A percentile compares a stretch with the other conserved stretches of the same genome.
Evolutionary conservation across 2,797 vertebrate species (phyloP).

Genomic region (Sebastes wilsoni): DNA sequence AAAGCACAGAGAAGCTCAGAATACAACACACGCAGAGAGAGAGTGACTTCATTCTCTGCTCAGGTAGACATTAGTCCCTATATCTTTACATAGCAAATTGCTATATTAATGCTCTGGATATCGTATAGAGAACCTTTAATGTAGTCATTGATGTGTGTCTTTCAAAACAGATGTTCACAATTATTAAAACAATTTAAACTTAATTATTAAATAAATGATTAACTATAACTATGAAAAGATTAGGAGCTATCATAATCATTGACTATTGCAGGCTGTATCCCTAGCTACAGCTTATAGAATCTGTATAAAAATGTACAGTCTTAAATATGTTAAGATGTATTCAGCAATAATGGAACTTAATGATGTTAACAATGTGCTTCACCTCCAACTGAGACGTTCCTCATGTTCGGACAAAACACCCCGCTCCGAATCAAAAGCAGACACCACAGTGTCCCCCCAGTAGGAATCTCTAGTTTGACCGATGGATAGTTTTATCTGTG

Average conservation of each 20-base stretch:
- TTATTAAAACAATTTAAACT: background rate
- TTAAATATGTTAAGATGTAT: background rate
- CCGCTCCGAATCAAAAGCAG: background rate
- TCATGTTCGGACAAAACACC: background rate
- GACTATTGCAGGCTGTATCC: background rate
- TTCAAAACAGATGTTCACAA: constrained; percentile 14
- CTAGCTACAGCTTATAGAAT: no score
- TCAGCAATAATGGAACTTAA: background rate
- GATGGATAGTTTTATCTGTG: constrained; percentile 66
- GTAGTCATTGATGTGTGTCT: background rate
- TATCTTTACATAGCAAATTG: no score
- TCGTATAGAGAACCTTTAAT: background rate
- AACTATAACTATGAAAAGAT: background rate
- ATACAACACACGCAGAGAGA: no score
- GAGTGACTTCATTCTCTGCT: no score
- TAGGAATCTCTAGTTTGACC: constrained; percentile 58
- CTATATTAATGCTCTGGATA: no score
- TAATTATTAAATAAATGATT: background rate
- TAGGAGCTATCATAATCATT: background rate
- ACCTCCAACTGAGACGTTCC: background rate
- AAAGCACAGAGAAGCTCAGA: no score
- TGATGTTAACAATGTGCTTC: background rate
- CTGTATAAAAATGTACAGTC: background rate
- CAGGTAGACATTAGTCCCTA: no score
- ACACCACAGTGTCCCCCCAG: background rate